Evolutionary conservation across 2,888 invertebrate genomes (phyloP), one percentile per base, ranked within the genome.

Genomic region (Hyalella azteca): DNA sequence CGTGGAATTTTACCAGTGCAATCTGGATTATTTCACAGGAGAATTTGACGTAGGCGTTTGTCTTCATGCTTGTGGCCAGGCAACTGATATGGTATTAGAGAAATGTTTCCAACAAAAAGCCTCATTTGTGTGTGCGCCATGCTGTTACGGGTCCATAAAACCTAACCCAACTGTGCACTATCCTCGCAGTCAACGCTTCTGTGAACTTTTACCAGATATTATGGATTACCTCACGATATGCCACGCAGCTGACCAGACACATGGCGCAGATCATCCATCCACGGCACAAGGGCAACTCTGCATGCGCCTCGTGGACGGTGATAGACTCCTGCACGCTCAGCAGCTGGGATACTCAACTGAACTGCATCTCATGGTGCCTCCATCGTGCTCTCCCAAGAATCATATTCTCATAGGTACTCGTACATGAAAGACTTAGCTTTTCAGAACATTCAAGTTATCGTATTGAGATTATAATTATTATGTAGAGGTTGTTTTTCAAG

Each of bases 11-110:
- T 88, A 93, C 86, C 95, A 97, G 89, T 93, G 95, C 86, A 98
- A 98, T 89, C 90, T 97, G 85, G 94, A 95, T 88, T 96, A 96
- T 87, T 96, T 95, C 87, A 90, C 90, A 60, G 89, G 95, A 0
- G 87, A 90, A 3, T 90, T 97, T 89, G 91, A 96, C 86, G 91
- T 98, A 81, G 97, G 97, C 0, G 91, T 94, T 48, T 94, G 94
- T 3, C 89, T 98, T 45, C 97, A 97, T 89, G 97, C 97, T 3
- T 98, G 97, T 89, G 97, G 97, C 0, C 93, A 95, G 15, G 97
- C 97, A 1, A 96, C 95, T 1, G 98, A 98, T 88, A 91, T 97
- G 82, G 96, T 97, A 0, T 90, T 97, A 77, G 92, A 93, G 86
- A 93, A 93, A 87, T 97, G 97, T 87, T 90, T 94, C 19, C 89